Conservation (phyloP, 2,113 vertebrate species). For the Petroica traversi region DNA sequence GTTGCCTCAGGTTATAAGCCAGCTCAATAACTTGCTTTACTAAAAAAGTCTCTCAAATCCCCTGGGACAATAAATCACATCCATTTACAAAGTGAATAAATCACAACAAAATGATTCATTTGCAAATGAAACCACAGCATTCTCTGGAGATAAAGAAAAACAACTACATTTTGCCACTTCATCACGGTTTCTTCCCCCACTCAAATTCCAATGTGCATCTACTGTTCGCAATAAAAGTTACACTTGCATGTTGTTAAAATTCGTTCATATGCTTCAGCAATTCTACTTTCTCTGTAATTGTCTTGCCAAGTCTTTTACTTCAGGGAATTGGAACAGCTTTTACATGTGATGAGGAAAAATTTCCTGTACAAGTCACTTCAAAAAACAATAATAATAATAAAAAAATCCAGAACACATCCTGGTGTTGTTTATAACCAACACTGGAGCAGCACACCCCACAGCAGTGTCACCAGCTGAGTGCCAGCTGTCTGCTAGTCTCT, state of each 20-base stretch:
- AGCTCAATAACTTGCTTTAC: not conserved
- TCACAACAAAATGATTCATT: constrained; percentile 72
- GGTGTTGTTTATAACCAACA: not conserved
- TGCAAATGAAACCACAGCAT: constrained; percentile 64
- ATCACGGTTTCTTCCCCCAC: not conserved
- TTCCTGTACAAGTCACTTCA: constrained; percentile 53
- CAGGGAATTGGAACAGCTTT: constrained; percentile 66
- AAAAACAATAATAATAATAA: not conserved
- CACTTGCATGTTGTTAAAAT: constrained; percentile 74
- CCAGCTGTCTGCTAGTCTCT: constrained; percentile 63
- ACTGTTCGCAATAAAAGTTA: constrained; percentile 75
- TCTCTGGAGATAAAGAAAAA: constrained; percentile 75
- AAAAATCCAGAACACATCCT: not conserved
- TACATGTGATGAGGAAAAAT: constrained; percentile 65
- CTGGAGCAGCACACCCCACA: constrained; percentile 18
- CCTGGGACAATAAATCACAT: constrained; percentile 71
- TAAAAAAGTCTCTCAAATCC: constrained; percentile 52
- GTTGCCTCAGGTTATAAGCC: constrained; percentile 11
- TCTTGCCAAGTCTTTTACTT: constrained; percentile 74
- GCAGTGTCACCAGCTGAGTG: constrained; percentile 64
- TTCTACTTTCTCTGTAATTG: constrained; percentile 60
- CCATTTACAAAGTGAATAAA: constrained; percentile 69
- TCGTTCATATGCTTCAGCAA: constrained; percentile 62
- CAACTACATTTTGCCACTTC: constrained; percentile 66
- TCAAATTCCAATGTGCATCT: constrained; percentile 69